Conservation (phyloP, 2,797 vertebrate species). For the Oryzias dopingdopingensis region DNA sequence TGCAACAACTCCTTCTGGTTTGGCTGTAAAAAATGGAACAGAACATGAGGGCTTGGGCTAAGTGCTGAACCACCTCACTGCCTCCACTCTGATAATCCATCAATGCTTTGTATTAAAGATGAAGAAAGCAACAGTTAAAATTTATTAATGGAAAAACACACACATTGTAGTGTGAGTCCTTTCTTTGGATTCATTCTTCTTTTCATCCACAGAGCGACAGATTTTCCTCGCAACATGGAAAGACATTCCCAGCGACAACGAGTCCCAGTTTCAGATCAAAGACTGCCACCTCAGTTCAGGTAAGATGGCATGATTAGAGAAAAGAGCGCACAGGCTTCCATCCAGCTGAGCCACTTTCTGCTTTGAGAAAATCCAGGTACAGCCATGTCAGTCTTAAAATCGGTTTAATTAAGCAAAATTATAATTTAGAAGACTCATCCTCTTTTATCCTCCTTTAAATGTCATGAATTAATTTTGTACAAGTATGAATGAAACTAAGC, state of each 20-base stretch:
- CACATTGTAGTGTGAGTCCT: neutral
- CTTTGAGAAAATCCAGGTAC: neutral
- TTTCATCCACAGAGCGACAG: slow-evolving; percentile 84
- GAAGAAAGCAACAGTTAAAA: neutral
- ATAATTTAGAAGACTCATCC: slow-evolving; percentile 46
- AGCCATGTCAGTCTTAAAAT: slow-evolving; percentile 16
- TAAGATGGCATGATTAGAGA: slow-evolving; percentile 59
- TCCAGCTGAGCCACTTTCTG: neutral
- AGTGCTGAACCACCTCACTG: slow-evolving; percentile 31
- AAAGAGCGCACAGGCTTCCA: neutral
- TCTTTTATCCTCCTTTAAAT: slow-evolving; percentile 44
- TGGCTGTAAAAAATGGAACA: slow-evolving; percentile 22
- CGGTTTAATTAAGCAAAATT: slow-evolving; percentile 40
- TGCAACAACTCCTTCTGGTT: slow-evolving; percentile 11
- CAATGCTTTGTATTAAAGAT: neutral
- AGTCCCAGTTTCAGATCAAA: slow-evolving; percentile 95
- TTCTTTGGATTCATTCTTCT: slow-evolving; percentile 19
- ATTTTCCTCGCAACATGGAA: slow-evolving; percentile 98
- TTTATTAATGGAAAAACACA: neutral
- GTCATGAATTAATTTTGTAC: slow-evolving; percentile 50
- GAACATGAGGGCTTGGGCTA: neutral
- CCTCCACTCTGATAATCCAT: slow-evolving; percentile 7
- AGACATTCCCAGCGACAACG: slow-evolving; percentile 95
- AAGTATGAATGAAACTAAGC: slow-evolving; percentile 37
- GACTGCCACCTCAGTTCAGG: slow-evolving; percentile 91